Percentiles rank a stretch among this genome's conserved stretches.
Evolutionary conservation across 2,113 vertebrate genomes (phyloP).

Genomic region (Carettochelys insculpta): DNA sequence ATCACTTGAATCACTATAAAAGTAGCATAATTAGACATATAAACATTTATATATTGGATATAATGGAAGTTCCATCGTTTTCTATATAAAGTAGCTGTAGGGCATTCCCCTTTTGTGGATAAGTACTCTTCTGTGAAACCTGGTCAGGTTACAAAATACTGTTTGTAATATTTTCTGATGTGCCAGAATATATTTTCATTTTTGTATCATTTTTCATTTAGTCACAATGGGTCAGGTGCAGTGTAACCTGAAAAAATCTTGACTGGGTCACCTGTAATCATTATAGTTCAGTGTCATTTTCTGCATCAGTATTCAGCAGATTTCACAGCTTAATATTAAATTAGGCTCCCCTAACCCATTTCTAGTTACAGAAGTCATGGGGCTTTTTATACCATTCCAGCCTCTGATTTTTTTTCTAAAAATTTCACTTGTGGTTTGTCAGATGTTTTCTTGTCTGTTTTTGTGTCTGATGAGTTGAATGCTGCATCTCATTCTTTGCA

Average conservation of each 20-base stretch:
- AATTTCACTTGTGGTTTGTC: background rate
- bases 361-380: background rate
- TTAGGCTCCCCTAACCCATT: slow-evolving; percentile 4
- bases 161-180: background rate
- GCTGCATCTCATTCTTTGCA: no score
- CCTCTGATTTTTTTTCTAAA: background rate
- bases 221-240: background rate
- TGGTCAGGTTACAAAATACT: slow-evolving; percentile 3
- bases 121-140: background rate
- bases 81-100: slow-evolving; percentile 47
- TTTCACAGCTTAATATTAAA: background rate
- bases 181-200: background rate
- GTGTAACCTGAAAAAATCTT: background rate
- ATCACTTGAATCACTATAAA: background rate
- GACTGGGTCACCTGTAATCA: slow-evolving; percentile 28
- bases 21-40: background rate
- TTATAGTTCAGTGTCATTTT: background rate
- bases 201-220: slow-evolving; percentile 18
- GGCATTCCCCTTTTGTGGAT: slow-evolving; percentile 44
- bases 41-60: slow-evolving; percentile 30
- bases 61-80: slow-evolving; percentile 4
- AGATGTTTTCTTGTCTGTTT: fast-evolving
- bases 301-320: slow-evolving; percentile 4
- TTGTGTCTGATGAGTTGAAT: background rate
- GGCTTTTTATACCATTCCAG: background rate